Evolutionary conservation across 2,888 invertebrate genomes (phyloP).

Genomic region (Standfussiana lucernea): DNA sequence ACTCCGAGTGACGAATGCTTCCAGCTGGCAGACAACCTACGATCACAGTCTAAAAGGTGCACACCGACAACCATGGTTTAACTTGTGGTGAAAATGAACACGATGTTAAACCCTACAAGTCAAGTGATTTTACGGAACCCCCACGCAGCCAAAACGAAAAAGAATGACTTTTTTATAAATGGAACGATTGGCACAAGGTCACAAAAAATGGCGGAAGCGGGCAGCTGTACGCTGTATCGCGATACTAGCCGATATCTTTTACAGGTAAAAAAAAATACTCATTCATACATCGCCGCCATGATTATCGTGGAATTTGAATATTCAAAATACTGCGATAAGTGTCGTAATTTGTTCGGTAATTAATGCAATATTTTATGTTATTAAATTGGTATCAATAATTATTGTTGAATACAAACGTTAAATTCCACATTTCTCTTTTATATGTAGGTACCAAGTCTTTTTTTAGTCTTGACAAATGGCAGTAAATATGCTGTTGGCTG

Average conservation of each 20-base stretch:
- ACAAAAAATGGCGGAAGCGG: slow-evolving; percentile 57
- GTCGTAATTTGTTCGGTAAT: slow-evolving; percentile 55
- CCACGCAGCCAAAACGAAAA: slow-evolving; percentile 22
- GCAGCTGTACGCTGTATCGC: slow-evolving; percentile 58
- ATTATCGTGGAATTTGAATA: slow-evolving; percentile 55
- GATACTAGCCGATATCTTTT: slow-evolving; percentile 47
- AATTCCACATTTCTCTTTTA: slow-evolving; percentile 19
- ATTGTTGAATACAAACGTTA: slow-evolving; percentile 1
- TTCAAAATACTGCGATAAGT: slow-evolving; percentile 50
- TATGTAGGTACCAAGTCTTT: not conserved
- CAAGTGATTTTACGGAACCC: slow-evolving; percentile 41
- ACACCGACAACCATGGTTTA: not conserved
- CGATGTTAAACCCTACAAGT: not conserved
- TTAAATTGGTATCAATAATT: slow-evolving; percentile 41
- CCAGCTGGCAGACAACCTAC: too few species aligned
- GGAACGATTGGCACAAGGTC: slow-evolving; percentile 52
- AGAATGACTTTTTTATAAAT: slow-evolving; percentile 28
- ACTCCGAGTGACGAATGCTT: not conserved
- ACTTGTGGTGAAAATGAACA: not conserved
- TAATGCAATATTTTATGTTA: slow-evolving; percentile 49
- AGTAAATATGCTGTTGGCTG: not conserved
- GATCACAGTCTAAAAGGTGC: not conserved
- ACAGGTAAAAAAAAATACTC: slow-evolving; percentile 33
- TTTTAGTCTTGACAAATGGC: slow-evolving; percentile 14
- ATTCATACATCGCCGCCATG: slow-evolving; percentile 44